Evolutionary conservation across 2,797 vertebrate species (phyloP), one percentile per base, ranked within the genome.

Genomic region (Sebastes paucispinis): DNA sequence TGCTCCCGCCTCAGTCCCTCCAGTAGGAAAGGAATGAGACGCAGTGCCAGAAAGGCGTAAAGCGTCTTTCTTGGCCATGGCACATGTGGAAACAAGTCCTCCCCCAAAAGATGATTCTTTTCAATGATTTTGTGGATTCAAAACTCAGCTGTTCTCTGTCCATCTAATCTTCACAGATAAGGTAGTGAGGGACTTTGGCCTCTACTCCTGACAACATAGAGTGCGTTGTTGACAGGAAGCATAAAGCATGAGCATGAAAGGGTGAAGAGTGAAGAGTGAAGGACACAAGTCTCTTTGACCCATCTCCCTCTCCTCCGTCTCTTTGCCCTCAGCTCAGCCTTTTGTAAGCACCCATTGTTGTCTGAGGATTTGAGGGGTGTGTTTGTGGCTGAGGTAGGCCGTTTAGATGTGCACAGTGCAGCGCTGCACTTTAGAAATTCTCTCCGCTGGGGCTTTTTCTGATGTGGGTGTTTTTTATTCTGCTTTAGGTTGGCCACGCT

Each of bases 401-500:
- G 89, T 92, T 84, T 88, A 91, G 83, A 90, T 84, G 86, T 86
- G 66, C 75, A 90, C 88, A 89, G 83, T 85, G 88, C 88, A 89
- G 88, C n/a, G 3, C 75, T 80, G 84, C 91, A 91, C 91, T 91
- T 92, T 81, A 89, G 79, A 92, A 88, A 91, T 87, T 71, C 84
- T 93, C 92, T 92, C 84, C 85, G 72, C 84, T 74, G 77, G 79
- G 73, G 79, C 71, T 89, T 88, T 88, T 83, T 89, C 85, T 89
- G 88, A 90, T 88, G 86, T 87, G 60, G 79, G 58, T 84, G 77
- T 73, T 76, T 79, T 84, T 83, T 71, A 74, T 86, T 82, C 60
- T 65, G 82, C 84, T 87, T 88, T 84, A 87, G 92, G 92, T 94
- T 88, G 85, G 89, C 83, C 76, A 88, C 73, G 85, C 87, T 90